Evolutionary conservation across 2,113 vertebrate species (phyloP).

Genomic region (Bettongia penicillata): DNA sequence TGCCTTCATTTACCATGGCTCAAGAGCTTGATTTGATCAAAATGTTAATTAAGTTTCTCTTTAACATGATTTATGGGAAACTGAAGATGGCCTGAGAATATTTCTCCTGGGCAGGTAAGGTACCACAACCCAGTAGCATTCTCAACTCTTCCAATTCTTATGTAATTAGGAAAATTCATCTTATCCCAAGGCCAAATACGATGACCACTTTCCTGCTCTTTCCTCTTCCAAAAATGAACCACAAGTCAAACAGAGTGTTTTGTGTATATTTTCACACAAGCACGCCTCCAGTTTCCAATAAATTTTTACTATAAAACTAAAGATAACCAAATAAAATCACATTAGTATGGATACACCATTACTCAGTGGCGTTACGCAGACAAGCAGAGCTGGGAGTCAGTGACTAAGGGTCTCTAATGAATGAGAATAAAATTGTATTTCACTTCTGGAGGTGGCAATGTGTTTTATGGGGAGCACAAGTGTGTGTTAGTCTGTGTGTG

Average conservation of each 20-base stretch:
- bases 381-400: neutral
- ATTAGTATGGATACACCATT: neutral
- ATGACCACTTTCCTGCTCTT: conserved; percentile 30
- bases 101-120: conserved; percentile 72
- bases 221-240: conserved; percentile 52
- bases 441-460: conserved; percentile 3
- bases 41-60: conserved; percentile 77
- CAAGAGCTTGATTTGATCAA: conserved; percentile 75
- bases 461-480: neutral
- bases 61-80: conserved; percentile 78
- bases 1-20: conserved; percentile 60
- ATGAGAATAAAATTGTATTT: conserved; percentile 31
- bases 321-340: conserved; percentile 8
- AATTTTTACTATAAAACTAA: conserved; percentile 47
- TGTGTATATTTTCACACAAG: conserved; percentile 9
- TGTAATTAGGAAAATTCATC: conserved; percentile 74
- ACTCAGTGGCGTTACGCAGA: neutral
- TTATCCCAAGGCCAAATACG: conserved; percentile 69
- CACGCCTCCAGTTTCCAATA: conserved; percentile 20
- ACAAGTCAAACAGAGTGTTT: conserved; percentile 33
- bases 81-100: conserved; percentile 71
- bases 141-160: conserved; percentile 66
- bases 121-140: conserved; percentile 33
- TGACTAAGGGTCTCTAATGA: neutral
- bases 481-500: neutral